Base-by-base conservation (phyloP, 2,888 invertebrate genomes). In the Pachymerium ferrugineum region DNA sequence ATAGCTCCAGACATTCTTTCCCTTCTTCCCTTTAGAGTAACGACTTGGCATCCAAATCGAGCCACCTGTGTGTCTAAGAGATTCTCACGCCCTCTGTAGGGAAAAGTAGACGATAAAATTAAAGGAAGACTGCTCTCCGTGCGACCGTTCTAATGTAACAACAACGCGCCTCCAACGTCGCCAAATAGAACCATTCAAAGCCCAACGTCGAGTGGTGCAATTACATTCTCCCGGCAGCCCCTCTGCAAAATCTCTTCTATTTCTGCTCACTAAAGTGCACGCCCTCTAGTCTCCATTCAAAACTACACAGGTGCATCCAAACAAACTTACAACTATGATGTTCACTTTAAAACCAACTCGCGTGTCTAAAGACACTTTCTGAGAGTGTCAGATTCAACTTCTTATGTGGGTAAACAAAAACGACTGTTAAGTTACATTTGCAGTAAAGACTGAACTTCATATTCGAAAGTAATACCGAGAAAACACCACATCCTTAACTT, bases 41-140 rank as follows among this genome's bases (percentile, higher is more conserved):
- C 62, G 62, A 62, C 62, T 62, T 62, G 62, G 62, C 62, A 62
- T 62, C 62, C 62, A 62, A 62, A 62, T 62, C 62, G 62, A 62
- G 62, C 62, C 62, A 62, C 62, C 62, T 62, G 62, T 62, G 62
- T 62, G 62, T 62, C 62, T 62, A 62, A 28, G 62, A 62, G 62
- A 62, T 62, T 62, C 62, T 62, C 62, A 62, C 62, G 62, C 62
- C 62, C 62, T 62, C 62, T 62, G 62, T 25, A 62, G 62, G 62
- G 62, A 62, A 62, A 62, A 62, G 62, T n/a, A 62, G 28, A 62
- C 62, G 62, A 62, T 62, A 62, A 62, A 62, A 62, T 62, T 62
- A 62, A 62, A 62, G 62, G 28, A 62, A 62, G 62, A 62, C 62
- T 62, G 62, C 62, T 62, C 62, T 62, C 62, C 3, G 62, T 62